A percentile compares a stretch with the other conserved stretches of the same genome.
phyloP scores from a whole-genome alignment of 2,888 invertebrate species.

The Serrognathus titanus region DNA sequence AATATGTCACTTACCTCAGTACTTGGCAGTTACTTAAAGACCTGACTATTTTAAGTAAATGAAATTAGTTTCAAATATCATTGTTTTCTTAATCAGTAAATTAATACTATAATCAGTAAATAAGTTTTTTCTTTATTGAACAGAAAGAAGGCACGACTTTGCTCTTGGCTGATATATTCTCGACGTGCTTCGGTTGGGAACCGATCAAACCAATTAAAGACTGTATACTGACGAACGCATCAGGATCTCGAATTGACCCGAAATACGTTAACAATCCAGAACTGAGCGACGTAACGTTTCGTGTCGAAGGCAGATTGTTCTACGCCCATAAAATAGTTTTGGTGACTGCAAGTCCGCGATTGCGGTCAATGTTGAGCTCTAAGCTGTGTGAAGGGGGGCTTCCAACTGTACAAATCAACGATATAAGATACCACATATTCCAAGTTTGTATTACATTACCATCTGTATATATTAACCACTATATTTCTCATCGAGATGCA shows the following conservation, averaged over 20 bases:
- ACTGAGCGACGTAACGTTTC: constrained; percentile 86
- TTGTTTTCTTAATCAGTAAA: not conserved
- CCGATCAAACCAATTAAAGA: constrained; percentile 73
- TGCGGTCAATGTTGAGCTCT: constrained; percentile 80
- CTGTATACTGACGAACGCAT: constrained; percentile 57
- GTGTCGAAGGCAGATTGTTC: constrained; percentile 86
- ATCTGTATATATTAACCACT: no score
- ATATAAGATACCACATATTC: constrained; percentile 89
- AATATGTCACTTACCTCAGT: no score
- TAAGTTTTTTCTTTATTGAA: not conserved
- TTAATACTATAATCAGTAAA: no score
- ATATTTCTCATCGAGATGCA: no score
- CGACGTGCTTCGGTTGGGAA: constrained; percentile 86
- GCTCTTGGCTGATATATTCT: constrained; percentile 83
- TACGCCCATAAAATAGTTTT: constrained; percentile 93
- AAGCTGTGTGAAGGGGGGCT: constrained; percentile 70
- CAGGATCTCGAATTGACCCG: constrained; percentile 80
- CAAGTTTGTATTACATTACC: constrained; percentile 57
- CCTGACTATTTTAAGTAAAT: no score
- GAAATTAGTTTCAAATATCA: not conserved
- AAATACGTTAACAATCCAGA: constrained; percentile 93
- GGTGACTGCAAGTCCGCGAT: constrained; percentile 83
- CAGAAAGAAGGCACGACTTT: constrained; percentile 87
- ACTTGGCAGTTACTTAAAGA: not conserved
- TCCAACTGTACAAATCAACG: constrained; percentile 87